A percentile compares a stretch with the other conserved stretches of the same genome.
Conservation (phyloP, 2,888 invertebrate genomes). For the Agrilus biguttatus region DNA sequence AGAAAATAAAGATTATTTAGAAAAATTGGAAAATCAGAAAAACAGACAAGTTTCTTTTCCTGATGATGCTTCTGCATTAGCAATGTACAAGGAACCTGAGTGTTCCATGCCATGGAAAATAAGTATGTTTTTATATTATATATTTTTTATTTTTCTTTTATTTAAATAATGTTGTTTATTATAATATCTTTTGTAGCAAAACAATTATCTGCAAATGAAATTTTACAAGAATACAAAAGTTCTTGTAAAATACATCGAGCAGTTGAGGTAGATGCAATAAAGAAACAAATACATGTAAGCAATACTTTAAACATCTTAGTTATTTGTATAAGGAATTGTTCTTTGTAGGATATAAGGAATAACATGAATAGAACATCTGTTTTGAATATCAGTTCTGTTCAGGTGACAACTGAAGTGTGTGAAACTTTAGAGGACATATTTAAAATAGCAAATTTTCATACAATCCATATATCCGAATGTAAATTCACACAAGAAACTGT, state of each 20-base stretch:
- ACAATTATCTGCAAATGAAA: constrained; percentile 7
- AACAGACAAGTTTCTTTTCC: constrained; percentile 12
- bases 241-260: constrained; percentile 12
- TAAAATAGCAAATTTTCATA: constrained; percentile 24
- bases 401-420: constrained; percentile 23
- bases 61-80: constrained; percentile 6
- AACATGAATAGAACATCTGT: constrained; percentile 24
- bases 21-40: constrained; percentile 1
- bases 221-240: constrained; percentile 8
- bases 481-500: constrained; percentile 22
- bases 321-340: not conserved
- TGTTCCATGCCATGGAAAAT: constrained; percentile 2
- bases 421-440: constrained; percentile 26
- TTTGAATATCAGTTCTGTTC: constrained; percentile 20
- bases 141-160: not conserved
- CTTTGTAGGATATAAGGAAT: constrained; percentile 23
- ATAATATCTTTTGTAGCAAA: constrained; percentile 4
- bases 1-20: constrained; percentile 5
- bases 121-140: not conserved
- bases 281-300: constrained; percentile 11
- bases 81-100: constrained; percentile 12
- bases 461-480: constrained; percentile 19
- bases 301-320: not conserved
- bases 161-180: not conserved
- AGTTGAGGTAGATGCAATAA: constrained; percentile 11